A percentile compares a stretch with the other conserved stretches of the same genome.
These are phyloP conservation scores for Tursiops truncatus DNA, from an alignment of 2,113 vertebrate species.

Conservation along the genomic window DNA sequence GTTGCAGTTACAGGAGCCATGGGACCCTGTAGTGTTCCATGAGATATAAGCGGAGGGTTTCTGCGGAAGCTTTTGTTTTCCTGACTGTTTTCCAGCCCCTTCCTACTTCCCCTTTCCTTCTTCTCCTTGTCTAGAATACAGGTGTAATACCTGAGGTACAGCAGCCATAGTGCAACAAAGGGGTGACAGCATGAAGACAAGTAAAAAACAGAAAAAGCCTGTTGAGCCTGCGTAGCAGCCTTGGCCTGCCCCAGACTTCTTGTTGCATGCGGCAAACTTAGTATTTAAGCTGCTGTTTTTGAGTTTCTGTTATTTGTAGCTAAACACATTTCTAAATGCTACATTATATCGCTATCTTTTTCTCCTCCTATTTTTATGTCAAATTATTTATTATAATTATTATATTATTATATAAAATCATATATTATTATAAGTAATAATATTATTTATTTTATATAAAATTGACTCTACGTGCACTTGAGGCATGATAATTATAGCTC, in stretches of 20 bases:
- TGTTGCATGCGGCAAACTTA: background rate
- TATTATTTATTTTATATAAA: background rate
- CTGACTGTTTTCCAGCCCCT: background rate
- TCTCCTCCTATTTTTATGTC: background rate
- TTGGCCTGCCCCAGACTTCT: background rate
- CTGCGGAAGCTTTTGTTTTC: background rate
- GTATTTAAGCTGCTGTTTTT: background rate
- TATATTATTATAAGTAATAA: too few relatives aligned
- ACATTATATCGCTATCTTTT: background rate
- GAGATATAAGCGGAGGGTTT: background rate
- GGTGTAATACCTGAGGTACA: background rate
- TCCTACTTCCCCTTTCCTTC: background rate
- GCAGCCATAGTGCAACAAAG: background rate
- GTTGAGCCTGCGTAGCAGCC: background rate
- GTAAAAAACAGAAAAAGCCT: background rate
- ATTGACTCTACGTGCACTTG: background rate
- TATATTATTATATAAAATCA: too few relatives aligned
- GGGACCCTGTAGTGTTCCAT: background rate
- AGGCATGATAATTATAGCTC: background rate
- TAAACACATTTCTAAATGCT: background rate
- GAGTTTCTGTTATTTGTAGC: background rate
- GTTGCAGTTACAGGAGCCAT: background rate
- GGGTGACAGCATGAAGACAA: background rate
- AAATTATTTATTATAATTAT: background rate
- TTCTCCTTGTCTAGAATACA: background rate